These are phyloP conservation scores for Hoplostethus atlanticus DNA, from an alignment of 2,797 vertebrate species.

Conservation along the genomic window DNA sequence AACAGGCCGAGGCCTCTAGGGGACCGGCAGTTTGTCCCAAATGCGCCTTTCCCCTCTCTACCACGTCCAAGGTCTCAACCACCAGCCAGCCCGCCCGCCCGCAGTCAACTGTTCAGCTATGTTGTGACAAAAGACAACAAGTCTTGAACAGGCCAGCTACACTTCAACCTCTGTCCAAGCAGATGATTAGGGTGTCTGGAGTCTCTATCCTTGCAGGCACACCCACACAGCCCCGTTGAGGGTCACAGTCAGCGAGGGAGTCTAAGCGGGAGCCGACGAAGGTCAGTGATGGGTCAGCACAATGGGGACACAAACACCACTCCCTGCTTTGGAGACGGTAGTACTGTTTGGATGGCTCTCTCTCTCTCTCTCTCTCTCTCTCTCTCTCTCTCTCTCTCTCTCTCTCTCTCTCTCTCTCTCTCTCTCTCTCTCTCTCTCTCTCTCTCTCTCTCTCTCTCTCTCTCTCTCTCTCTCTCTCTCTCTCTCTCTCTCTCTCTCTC, in stretches of 20 bases:
- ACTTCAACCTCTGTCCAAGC: conserved; percentile 33
- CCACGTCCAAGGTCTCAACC: conserved; percentile 11
- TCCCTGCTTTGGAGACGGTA: neutral
- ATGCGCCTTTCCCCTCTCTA: neutral
- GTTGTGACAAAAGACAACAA: conserved; percentile 32
- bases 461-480: no score
- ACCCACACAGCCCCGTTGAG: conserved; percentile 3
- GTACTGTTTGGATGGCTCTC: neutral
- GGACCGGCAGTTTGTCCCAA: conserved; percentile 15
- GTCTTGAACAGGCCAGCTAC: conserved; percentile 32
- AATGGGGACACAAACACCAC: conserved; percentile 3
- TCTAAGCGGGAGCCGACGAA: conserved; percentile 64
- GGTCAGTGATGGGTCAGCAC: conserved; percentile 82
- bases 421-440: no score
- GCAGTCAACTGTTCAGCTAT: neutral
- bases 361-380: no score
- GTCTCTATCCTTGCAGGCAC: conserved; percentile 23
- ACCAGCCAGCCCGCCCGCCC: neutral
- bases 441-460: neutral
- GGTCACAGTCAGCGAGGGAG: conserved; percentile 35
- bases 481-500: neutral
- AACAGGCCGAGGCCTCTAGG: conserved; percentile 4
- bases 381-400: neutral
- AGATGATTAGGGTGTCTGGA: conserved; percentile 20
- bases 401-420: neutral